These are phyloP conservation scores for Planiliza haematocheilus DNA, from an alignment of 2,113 vertebrate genomes.

Conservation along the genomic window DNA sequence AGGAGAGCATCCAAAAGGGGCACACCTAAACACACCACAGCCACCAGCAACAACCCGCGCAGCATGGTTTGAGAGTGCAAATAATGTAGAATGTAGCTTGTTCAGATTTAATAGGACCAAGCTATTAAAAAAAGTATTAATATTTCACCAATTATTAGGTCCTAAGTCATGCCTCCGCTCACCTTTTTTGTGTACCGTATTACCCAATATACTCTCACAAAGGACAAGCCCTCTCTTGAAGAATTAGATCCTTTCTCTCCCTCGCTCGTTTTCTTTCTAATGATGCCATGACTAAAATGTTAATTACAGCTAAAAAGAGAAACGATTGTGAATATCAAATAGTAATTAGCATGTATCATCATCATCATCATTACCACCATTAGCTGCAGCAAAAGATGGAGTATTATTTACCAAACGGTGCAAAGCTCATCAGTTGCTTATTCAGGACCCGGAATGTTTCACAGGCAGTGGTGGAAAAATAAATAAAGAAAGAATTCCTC, in stretches of 20 bases:
- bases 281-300: constrained; percentile 74
- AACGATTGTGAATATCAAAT: constrained; percentile 79
- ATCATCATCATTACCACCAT: constrained; percentile 78
- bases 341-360: constrained; percentile 81
- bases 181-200: background rate
- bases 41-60: too few relatives aligned
- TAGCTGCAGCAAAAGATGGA: constrained; percentile 72
- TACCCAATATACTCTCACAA: background rate
- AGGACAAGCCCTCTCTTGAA: constrained; percentile 27
- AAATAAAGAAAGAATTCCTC: constrained; percentile 16
- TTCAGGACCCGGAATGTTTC: constrained; percentile 63
- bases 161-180: too few relatives aligned
- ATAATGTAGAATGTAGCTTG: background rate
- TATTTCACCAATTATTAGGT: too few relatives aligned
- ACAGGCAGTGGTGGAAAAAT: constrained; percentile 35
- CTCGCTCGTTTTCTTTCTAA: constrained; percentile 45
- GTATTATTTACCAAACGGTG: constrained; percentile 74
- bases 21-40: background rate
- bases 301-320: constrained; percentile 79
- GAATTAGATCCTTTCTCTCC: constrained; percentile 42
- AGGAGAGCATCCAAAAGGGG: background rate
- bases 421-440: constrained; percentile 75
- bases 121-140: too few relatives aligned
- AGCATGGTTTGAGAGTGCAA: too few relatives aligned
- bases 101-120: background rate